A percentile compares a stretch with the other conserved stretches of the same genome.
Conservation (phyloP, 2,113 vertebrate species). For the Bos indicus region DNA sequence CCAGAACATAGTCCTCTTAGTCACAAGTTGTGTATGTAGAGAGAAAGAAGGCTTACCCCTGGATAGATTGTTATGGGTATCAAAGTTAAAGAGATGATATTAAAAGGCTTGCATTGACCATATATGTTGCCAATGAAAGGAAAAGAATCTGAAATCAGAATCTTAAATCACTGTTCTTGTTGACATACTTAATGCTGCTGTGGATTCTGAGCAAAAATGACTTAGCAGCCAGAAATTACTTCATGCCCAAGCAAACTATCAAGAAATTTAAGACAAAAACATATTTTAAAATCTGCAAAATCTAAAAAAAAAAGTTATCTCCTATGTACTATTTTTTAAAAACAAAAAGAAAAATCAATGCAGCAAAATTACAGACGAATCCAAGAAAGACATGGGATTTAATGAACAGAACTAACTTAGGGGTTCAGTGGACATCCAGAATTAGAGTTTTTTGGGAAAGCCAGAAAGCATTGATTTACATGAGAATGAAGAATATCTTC, state of each 20-base stretch:
- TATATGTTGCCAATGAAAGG: background rate
- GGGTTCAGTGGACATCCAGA: background rate
- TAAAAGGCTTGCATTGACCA: background rate
- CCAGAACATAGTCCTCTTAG: background rate
- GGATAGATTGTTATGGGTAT: background rate
- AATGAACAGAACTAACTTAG: background rate
- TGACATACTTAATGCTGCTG: background rate
- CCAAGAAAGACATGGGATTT: background rate
- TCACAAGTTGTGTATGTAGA: background rate
- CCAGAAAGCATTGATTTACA: background rate
- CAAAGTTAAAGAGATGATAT: background rate
- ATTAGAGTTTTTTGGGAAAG: background rate
- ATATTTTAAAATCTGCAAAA: background rate
- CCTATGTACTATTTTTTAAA: background rate
- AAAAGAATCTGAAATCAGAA: background rate
- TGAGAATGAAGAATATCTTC: background rate
- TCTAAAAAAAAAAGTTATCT: background rate
- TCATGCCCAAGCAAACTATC: background rate
- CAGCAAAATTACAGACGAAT: background rate
- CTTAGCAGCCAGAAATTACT: background rate
- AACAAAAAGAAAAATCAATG: background rate
- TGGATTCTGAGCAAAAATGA: background rate
- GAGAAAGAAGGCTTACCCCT: background rate
- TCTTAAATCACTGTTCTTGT: background rate
- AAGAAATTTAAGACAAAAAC: background rate